These are phyloP conservation scores for Macaria liturata DNA, from an alignment of 2,888 invertebrate species.

Conservation along the genomic window DNA sequence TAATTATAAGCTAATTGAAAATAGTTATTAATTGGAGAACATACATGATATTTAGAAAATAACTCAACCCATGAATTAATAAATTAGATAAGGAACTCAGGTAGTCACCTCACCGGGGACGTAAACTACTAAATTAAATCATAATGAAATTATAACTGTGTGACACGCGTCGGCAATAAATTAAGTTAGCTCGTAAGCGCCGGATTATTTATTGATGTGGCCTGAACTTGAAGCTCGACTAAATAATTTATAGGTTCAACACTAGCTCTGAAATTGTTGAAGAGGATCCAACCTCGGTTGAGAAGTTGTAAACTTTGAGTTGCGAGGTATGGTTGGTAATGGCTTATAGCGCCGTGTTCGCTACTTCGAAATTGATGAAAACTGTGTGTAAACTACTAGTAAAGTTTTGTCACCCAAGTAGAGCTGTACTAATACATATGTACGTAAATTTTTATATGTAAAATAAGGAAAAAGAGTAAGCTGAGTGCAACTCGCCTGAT, in stretches of 20 bases:
- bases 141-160: slow-evolving; percentile 23
- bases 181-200: slow-evolving; percentile 43
- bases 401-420: too few relatives aligned
- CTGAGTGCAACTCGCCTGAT: too few relatives aligned
- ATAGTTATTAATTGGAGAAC: too few relatives aligned
- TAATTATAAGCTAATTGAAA: too few relatives aligned
- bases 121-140: slow-evolving; percentile 31
- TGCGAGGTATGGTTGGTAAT: slow-evolving; percentile 33
- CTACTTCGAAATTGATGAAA: slow-evolving; percentile 31
- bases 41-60: too few relatives aligned
- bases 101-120: slow-evolving; percentile 22
- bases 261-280: slow-evolving; percentile 55
- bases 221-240: slow-evolving; percentile 54
- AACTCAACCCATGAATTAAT: too few relatives aligned
- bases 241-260: slow-evolving; percentile 62
- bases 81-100: not conserved
- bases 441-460: too few relatives aligned
- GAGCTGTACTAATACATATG: too few relatives aligned
- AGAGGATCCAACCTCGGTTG: slow-evolving; percentile 45
- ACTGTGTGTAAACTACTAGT: not conserved
- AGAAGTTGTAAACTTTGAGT: slow-evolving; percentile 40
- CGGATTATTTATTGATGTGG: slow-evolving; percentile 55
- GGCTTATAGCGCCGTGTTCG: slow-evolving; percentile 27
- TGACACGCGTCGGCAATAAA: slow-evolving; percentile 37
- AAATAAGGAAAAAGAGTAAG: too few relatives aligned